Conservation (phyloP, 2,797 vertebrate genomes). For the Pseudochirops corinnae region DNA sequence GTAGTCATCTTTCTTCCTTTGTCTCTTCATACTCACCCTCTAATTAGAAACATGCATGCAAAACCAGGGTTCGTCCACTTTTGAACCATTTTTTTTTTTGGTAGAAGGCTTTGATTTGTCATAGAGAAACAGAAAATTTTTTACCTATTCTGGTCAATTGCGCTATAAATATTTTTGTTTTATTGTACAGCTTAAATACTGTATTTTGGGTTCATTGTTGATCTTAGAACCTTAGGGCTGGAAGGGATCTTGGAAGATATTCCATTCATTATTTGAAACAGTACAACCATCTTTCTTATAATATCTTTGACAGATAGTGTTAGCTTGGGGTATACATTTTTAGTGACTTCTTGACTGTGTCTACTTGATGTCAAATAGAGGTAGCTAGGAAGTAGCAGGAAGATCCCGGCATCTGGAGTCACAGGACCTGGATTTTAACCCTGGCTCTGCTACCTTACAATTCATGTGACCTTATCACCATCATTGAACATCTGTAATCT, state of each 20-base stretch:
- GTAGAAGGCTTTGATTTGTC: not conserved
- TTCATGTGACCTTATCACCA: not conserved
- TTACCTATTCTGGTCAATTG: not conserved
- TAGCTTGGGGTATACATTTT: not conserved
- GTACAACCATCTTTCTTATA: not conserved
- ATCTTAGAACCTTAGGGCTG: not conserved
- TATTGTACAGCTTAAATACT: not conserved
- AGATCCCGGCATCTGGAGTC: not conserved
- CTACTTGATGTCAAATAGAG: not conserved
- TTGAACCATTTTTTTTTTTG: not conserved
- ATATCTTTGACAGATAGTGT: not conserved
- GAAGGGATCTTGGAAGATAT: not conserved
- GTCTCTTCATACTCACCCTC: not conserved
- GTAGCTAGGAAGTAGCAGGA: not conserved
- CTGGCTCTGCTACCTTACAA: not conserved
- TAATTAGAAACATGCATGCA: not conserved
- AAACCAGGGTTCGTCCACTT: not conserved
- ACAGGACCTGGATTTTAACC: not conserved
- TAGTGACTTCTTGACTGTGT: not conserved
- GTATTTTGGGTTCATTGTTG: not conserved
- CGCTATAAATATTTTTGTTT: not conserved
- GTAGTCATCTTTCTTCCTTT: conserved; percentile 47
- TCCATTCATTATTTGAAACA: not conserved
- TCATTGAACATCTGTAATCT: not conserved
- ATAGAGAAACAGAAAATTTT: not conserved